These are phyloP conservation scores for Melanotaenia boesemani DNA, from an alignment of 2,797 vertebrate genomes.

Conservation along the genomic window DNA sequence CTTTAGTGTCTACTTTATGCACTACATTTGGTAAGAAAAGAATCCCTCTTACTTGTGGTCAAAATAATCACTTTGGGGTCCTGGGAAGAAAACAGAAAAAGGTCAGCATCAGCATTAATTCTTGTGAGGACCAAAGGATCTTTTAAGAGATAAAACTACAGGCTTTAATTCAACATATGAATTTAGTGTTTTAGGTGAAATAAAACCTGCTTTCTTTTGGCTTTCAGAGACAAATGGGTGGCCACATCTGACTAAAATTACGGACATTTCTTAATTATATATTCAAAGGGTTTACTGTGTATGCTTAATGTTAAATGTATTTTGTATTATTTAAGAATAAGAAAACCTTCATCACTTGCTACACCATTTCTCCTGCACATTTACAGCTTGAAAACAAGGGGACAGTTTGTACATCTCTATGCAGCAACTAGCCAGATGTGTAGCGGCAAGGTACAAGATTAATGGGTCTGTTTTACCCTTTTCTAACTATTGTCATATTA, in stretches of 20 bases:
- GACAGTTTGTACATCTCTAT: background rate
- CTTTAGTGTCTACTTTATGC: background rate
- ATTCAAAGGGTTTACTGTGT: too few relatives aligned
- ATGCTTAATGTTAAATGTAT: background rate
- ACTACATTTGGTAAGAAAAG: background rate
- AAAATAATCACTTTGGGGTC: conserved; percentile 93
- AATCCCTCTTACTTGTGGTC: conserved; percentile 88
- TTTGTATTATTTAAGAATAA: background rate
- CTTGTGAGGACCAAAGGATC: background rate
- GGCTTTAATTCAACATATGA: conserved; percentile 6
- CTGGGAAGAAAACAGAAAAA: conserved; percentile 72
- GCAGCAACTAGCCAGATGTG: background rate
- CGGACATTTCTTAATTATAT: too few relatives aligned
- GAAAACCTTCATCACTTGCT: too few relatives aligned
- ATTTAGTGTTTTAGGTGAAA: background rate
- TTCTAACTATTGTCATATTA: background rate
- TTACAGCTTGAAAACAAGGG: background rate
- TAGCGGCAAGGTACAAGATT: background rate
- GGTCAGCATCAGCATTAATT: background rate
- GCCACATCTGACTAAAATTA: too few relatives aligned
- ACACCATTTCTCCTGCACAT: background rate
- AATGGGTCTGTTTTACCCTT: background rate
- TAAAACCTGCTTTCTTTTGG: background rate
- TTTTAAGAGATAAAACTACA: conserved; percentile 15
- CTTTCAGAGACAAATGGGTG: background rate